Evolutionary conservation across 2,888 invertebrate genomes (phyloP).

Genomic region (Dione juno): DNA sequence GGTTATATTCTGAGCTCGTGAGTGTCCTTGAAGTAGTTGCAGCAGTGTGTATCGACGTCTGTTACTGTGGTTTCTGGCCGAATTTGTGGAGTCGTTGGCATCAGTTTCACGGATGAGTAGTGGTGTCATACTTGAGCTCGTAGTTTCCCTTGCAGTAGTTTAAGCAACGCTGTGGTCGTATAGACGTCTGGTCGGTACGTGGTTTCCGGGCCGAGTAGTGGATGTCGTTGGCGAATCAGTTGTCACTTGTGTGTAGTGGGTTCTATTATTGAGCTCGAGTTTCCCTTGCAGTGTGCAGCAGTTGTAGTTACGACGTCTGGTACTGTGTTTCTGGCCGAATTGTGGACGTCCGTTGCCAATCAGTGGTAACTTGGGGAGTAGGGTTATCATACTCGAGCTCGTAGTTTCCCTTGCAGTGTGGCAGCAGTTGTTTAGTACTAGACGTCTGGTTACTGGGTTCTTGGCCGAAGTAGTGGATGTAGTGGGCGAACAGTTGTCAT

Average conservation of each 20-base stretch:
- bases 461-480: not conserved
- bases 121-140: not conserved
- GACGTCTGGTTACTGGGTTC: not conserved
- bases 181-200: not conserved
- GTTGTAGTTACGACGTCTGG: not conserved
- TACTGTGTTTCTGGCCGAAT: not conserved
- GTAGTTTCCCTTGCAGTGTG: not conserved
- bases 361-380: not conserved
- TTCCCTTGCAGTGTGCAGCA: not conserved
- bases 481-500: fast-evolving
- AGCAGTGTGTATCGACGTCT: not conserved
- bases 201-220: not conserved
- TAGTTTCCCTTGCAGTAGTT: not conserved
- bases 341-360: not conserved
- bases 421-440: not conserved
- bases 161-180: not conserved
- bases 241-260: not conserved
- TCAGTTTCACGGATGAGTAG: not conserved
- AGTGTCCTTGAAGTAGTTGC: not conserved
- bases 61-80: too few species aligned
- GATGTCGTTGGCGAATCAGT: not conserved
- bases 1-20: not conserved
- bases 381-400: not conserved
- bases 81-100: too few species aligned
- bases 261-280: not conserved